These are phyloP conservation scores for Archegozetes longisetosus DNA, from an alignment of 1,140 invertebrate genomes.

Conservation along the genomic window DNA sequence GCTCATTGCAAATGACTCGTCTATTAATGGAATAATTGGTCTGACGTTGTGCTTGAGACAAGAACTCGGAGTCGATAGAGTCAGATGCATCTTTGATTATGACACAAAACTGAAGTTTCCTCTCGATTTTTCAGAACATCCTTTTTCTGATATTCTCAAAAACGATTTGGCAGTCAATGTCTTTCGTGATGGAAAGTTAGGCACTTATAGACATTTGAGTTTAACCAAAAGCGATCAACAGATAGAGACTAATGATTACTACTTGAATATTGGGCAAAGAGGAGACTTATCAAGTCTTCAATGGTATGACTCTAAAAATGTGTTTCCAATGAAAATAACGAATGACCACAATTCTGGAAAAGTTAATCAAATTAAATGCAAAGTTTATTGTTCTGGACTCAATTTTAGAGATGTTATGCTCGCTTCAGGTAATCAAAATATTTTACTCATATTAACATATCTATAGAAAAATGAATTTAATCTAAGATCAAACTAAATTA, in stretches of 20 bases:
- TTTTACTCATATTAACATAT: too few species aligned
- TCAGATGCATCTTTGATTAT: slow-evolving; percentile 35
- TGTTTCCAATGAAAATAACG: slow-evolving; percentile 34
- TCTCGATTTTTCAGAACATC: slow-evolving; percentile 30
- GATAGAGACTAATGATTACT: slow-evolving; percentile 40
- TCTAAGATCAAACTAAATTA: too few species aligned
- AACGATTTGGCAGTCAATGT: slow-evolving; percentile 73
- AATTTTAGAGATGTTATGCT: slow-evolving; percentile 97
- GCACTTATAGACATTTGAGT: slow-evolving; percentile 56
- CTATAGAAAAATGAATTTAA: too few species aligned
- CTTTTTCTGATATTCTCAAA: slow-evolving; percentile 27
- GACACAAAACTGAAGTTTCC: background rate
- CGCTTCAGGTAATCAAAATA: slow-evolving; percentile 78
- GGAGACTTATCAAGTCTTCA: slow-evolving; percentile 72
- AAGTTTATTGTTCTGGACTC: slow-evolving; percentile 67
- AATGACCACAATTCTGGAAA: slow-evolving; percentile 22
- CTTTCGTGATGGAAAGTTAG: slow-evolving; percentile 54
- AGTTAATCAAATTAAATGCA: slow-evolving; percentile 51
- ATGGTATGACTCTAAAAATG: slow-evolving; percentile 82
- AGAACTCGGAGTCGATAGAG: slow-evolving; percentile 57
- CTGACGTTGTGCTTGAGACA: slow-evolving; percentile 69
- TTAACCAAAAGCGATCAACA: background rate
- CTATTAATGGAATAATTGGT: slow-evolving; percentile 55
- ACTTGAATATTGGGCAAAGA: slow-evolving; percentile 72
- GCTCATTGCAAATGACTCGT: slow-evolving; percentile 39